These are phyloP conservation scores for Anguilla pacifica DNA, from an alignment of 2,797 vertebrate species.

Conservation along the genomic window DNA sequence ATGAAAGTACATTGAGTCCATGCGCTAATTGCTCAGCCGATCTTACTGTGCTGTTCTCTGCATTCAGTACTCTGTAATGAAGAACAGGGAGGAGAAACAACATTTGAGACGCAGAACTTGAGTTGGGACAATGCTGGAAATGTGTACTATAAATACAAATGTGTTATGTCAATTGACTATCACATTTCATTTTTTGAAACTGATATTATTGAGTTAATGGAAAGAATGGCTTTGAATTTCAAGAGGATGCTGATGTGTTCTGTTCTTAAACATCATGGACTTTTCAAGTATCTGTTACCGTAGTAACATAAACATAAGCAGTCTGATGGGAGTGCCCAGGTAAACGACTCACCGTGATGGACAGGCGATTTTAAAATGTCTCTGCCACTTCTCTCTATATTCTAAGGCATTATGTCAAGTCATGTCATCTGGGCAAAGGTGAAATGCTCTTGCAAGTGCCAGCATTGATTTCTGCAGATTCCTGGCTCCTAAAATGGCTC, in stretches of 20 bases:
- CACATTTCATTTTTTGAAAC: not conserved
- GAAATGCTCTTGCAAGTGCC: not conserved
- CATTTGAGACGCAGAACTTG: not conserved
- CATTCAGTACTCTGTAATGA: not conserved
- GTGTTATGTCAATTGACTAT: not conserved
- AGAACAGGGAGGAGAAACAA: not conserved
- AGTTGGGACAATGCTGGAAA: not conserved
- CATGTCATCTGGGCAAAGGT: too few relatives aligned
- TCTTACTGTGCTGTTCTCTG: not conserved
- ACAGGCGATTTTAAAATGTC: not conserved
- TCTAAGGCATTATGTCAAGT: not conserved
- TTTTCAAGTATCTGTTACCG: not conserved
- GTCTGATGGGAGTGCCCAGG: not conserved
- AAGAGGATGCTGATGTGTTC: not conserved
- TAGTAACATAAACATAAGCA: not conserved
- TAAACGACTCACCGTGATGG: not conserved
- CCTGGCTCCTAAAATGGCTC: not conserved
- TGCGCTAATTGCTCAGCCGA: not conserved
- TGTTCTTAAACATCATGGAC: not conserved
- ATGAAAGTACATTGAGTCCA: not conserved
- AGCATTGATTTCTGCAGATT: not conserved
- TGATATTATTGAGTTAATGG: not conserved
- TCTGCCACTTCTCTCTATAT: not conserved
- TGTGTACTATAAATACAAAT: not conserved
- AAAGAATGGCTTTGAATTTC: not conserved